Evolutionary conservation across 1,140 invertebrate species (phyloP).

Genomic region (Zaprionus tsacasi): DNA sequence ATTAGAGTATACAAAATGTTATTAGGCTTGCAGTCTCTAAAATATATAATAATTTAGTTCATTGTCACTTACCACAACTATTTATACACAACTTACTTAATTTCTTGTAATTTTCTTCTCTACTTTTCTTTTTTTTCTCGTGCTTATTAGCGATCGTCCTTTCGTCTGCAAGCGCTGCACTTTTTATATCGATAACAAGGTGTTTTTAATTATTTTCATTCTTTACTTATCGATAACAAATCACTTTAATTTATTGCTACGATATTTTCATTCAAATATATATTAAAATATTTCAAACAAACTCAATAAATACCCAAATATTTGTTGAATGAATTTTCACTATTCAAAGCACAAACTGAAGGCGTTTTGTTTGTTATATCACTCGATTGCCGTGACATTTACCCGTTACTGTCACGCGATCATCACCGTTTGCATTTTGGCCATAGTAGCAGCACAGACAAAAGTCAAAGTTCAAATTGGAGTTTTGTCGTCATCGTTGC

Average conservation of each 20-base stretch:
- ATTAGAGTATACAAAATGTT: background rate
- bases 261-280: background rate
- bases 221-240: background rate
- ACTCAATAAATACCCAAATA: background rate
- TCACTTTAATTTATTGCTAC: too few species aligned
- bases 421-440: constrained; percentile 37
- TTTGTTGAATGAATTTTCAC: background rate
- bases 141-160: background rate
- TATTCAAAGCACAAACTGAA: background rate
- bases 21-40: background rate
- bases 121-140: background rate
- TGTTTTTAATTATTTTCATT: background rate
- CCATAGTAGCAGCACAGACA: constrained; percentile 45
- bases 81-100: too few species aligned
- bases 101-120: too few species aligned
- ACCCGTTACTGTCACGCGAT: constrained; percentile 41
- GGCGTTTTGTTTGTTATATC: background rate
- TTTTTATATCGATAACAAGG: background rate
- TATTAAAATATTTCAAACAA: background rate
- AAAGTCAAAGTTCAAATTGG: constrained; percentile 69
- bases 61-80: too few species aligned
- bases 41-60: too few species aligned
- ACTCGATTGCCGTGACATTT: background rate
- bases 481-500: constrained; percentile 76
- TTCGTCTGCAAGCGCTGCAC: background rate